These are phyloP conservation scores for Paramormyrops hopkinsi DNA, from an alignment of 2,797 vertebrate species.

Conservation along the genomic window DNA sequence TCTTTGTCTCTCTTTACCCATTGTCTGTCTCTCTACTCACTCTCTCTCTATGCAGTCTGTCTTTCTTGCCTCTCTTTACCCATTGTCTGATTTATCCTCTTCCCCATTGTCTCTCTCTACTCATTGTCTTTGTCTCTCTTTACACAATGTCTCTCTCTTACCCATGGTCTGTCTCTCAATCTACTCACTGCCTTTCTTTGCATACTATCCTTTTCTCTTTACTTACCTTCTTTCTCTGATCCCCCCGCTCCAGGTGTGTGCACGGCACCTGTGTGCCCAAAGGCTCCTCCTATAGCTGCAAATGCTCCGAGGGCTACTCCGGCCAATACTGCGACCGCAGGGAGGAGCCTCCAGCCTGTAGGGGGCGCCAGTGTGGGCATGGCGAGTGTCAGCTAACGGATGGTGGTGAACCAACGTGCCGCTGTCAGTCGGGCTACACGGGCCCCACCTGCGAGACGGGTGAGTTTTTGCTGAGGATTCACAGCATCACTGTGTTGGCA, in stretches of 20 bases:
- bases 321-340: conserved; percentile 77
- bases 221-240: neutral
- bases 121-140: neutral
- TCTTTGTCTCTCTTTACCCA: neutral
- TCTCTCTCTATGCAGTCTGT: neutral
- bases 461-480: conserved; percentile 41
- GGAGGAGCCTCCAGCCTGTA: conserved; percentile 74
- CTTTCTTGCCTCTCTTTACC: neutral
- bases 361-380: conserved; percentile 71
- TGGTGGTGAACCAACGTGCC: conserved; percentile 70
- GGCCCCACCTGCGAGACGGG: conserved; percentile 81
- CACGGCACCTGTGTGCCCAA: conserved; percentile 72
- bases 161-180: neutral
- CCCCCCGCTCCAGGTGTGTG: conserved; percentile 65
- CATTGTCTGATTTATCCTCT: neutral
- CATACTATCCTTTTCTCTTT: neutral
- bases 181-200: neutral
- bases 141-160: neutral
- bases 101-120: neutral
- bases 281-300: conserved; percentile 73
- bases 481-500: neutral
- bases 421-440: conserved; percentile 73
- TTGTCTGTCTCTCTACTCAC: neutral
- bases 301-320: conserved; percentile 75
- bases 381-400: conserved; percentile 80